Evolutionary conservation across 2,797 vertebrate species (phyloP).

Genomic region (Aphelocoma californica): DNA sequence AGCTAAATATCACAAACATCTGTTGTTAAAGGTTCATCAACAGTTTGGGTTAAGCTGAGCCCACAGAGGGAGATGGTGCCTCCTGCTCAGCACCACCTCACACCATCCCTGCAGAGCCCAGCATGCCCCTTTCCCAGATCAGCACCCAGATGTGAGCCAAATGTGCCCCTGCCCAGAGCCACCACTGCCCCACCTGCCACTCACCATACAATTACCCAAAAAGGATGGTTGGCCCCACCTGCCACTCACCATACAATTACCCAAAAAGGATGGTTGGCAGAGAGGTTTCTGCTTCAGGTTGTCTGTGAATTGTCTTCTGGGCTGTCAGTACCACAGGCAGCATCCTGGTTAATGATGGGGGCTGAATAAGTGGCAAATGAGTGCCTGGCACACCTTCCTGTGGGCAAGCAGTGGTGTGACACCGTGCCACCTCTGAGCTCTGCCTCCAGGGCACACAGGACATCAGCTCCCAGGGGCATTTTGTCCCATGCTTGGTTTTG

Average conservation of each 20-base stretch:
- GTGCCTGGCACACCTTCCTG: not conserved
- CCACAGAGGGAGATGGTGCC: not conserved
- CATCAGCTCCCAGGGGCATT: not conserved
- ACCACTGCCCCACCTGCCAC: not conserved
- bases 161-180: not conserved
- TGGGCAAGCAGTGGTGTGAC: not conserved
- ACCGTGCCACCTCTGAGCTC: rapidly evolving
- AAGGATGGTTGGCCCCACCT: not conserved
- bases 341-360: not conserved
- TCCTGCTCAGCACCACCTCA: not conserved
- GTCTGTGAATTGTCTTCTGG: not conserved
- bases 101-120: not conserved
- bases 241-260: rapidly evolving
- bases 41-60: not conserved
- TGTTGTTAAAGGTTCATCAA: not conserved
- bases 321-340: not conserved
- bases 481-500: not conserved
- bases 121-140: not conserved
- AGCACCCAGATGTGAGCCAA: not conserved
- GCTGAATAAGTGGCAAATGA: not conserved
- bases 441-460: not conserved
- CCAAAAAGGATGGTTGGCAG: not conserved
- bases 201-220: no score
- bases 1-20: not conserved
- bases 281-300: not conserved